These are phyloP conservation scores for Cynodonichthys magdalenae DNA, from an alignment of 2,797 vertebrate genomes.

Conservation along the genomic window DNA sequence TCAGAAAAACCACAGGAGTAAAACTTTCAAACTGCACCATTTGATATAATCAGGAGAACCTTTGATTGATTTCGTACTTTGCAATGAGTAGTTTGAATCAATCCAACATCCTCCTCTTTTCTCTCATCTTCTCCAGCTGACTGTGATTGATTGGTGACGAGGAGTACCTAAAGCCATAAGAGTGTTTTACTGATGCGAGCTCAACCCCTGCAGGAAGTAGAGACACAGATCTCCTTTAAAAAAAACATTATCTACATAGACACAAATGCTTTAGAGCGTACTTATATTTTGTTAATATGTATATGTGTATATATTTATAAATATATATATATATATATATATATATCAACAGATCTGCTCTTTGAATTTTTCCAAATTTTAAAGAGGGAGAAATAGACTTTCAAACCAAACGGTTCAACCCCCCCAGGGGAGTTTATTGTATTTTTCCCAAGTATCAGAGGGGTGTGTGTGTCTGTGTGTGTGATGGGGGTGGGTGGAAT, in stretches of 20 bases:
- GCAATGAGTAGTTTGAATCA: not conserved
- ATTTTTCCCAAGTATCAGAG: slow-evolving; percentile 2
- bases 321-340: slow-evolving; percentile 86
- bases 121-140: slow-evolving; percentile 38
- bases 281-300: slow-evolving; percentile 89
- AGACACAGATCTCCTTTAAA: slow-evolving; percentile 45
- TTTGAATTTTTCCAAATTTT: slow-evolving; percentile 69
- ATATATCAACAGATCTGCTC: slow-evolving; percentile 79
- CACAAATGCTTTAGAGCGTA: slow-evolving; percentile 79
- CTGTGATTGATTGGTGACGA: slow-evolving; percentile 57
- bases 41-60: no score
- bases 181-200: slow-evolving; percentile 42
- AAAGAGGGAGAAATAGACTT: slow-evolving; percentile 57
- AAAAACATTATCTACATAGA: slow-evolving; percentile 39
- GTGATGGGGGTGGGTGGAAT: slow-evolving; percentile 21
- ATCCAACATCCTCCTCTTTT: slow-evolving; percentile 22
- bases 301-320: slow-evolving; percentile 88
- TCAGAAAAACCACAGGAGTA: no score
- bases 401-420: slow-evolving; percentile 58
- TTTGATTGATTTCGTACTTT: no score
- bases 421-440: slow-evolving; percentile 41
- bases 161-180: slow-evolving; percentile 80
- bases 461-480: not conserved
- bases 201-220: slow-evolving; percentile 49
- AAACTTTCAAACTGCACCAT: no score